phyloP scores from a whole-genome alignment of 1,140 invertebrate genomes.

The Sarcophaga peregrina region DNA sequence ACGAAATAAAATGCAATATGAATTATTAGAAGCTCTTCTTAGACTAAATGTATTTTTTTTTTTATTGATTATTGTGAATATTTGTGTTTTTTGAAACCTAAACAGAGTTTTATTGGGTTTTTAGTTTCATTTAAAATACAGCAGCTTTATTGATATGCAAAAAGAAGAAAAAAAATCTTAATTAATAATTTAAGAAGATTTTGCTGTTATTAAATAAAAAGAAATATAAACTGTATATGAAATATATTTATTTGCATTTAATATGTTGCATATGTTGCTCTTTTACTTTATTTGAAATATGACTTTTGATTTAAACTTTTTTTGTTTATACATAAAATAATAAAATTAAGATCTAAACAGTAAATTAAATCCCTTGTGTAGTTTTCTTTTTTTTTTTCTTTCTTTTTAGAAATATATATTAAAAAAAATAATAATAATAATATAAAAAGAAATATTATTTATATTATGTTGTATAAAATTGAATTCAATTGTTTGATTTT shows the following conservation, averaged over 20 bases:
- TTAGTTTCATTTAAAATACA: too few species aligned
- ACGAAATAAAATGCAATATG: too few species aligned
- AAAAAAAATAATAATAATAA: neutral
- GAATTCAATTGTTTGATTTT: slow-evolving; percentile 15
- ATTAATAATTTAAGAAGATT: too few species aligned
- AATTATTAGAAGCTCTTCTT: too few species aligned
- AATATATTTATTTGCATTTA: neutral
- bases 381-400: neutral
- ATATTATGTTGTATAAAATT: neutral
- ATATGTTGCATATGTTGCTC: neutral
- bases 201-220: too few species aligned
- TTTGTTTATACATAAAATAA: neutral
- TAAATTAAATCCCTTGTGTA: slow-evolving; percentile 27
- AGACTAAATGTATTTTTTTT: too few species aligned
- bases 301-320: neutral
- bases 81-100: too few species aligned
- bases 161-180: too few species aligned
- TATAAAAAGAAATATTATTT: neutral
- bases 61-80: too few species aligned
- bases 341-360: slow-evolving; percentile 1
- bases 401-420: slow-evolving; percentile 1
- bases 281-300: neutral
- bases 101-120: too few species aligned
- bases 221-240: too few species aligned
- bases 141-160: too few species aligned